Evolutionary conservation across 2,888 invertebrate species (phyloP).

Genomic region (Stenoptilia bipunctidactyla): DNA sequence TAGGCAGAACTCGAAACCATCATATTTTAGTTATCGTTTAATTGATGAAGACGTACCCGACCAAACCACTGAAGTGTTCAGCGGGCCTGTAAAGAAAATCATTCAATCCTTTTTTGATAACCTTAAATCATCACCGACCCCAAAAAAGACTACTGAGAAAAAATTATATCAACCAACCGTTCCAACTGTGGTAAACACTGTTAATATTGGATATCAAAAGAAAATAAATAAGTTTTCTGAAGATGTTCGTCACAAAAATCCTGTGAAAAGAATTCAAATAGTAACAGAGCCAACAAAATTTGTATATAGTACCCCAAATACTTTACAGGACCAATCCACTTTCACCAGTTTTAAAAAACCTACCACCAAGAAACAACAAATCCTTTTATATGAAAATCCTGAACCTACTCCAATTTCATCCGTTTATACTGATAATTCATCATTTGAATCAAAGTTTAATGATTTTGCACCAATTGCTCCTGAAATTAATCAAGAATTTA

Average conservation of each 20-base stretch:
- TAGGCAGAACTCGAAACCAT: constrained; percentile 26
- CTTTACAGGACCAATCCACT: too few species aligned
- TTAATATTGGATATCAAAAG: constrained; percentile 51
- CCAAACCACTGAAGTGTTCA: constrained; percentile 55
- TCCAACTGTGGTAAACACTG: constrained; percentile 34
- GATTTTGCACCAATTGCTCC: constrained; percentile 29
- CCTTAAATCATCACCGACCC: constrained; percentile 27
- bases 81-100: constrained; percentile 45
- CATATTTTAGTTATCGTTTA: constrained; percentile 49
- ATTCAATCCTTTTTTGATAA: constrained; percentile 50
- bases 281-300: constrained; percentile 33
- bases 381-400: too few species aligned
- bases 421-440: neutral
- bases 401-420: too few species aligned
- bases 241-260: constrained; percentile 35
- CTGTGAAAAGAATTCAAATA: constrained; percentile 38
- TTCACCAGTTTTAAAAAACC: too few species aligned
- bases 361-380: too few species aligned
- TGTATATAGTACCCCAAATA: too few species aligned
- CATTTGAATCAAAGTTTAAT: constrained; percentile 38
- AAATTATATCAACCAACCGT: constrained; percentile 13
- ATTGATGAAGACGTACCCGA: constrained; percentile 45
- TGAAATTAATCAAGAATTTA: constrained; percentile 12
- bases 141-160: constrained; percentile 10
- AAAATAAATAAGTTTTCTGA: constrained; percentile 34